Evolutionary conservation across 2,113 vertebrate genomes (phyloP).

Genomic region (Xerus inauris): DNA sequence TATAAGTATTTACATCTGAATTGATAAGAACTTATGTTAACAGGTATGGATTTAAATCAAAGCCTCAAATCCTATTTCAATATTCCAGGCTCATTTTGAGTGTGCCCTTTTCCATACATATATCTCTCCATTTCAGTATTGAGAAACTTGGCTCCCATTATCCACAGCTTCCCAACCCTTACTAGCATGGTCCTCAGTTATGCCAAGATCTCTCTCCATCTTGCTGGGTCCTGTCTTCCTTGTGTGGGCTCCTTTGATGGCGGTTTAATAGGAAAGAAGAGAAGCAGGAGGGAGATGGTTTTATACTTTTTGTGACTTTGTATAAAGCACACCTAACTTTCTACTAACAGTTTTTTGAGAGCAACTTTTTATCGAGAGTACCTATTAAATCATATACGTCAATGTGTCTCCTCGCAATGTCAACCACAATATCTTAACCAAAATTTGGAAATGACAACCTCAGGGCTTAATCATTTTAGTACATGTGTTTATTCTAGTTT

Average conservation of each 20-base stretch:
- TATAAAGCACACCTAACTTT: neutral
- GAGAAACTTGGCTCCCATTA: neutral
- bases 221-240: neutral
- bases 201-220: neutral
- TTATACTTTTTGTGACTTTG: neutral
- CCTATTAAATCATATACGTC: neutral
- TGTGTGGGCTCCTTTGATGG: neutral
- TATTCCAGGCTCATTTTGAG: neutral
- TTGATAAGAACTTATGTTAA: neutral
- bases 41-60: neutral
- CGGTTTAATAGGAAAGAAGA: neutral
- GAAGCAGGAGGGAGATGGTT: fast-evolving
- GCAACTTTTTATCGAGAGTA: neutral
- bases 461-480: neutral
- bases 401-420: neutral
- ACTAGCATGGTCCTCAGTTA: fast-evolving
- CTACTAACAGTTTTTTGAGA: neutral
- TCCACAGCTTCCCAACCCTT: neutral
- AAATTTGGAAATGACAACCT: neutral
- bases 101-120: neutral
- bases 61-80: neutral
- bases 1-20: neutral
- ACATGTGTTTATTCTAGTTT: neutral
- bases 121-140: neutral
- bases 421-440: neutral